These are phyloP conservation scores for Holcopasites calliopsidis DNA, from an alignment of 1,140 invertebrate species.

Conservation along the genomic window DNA sequence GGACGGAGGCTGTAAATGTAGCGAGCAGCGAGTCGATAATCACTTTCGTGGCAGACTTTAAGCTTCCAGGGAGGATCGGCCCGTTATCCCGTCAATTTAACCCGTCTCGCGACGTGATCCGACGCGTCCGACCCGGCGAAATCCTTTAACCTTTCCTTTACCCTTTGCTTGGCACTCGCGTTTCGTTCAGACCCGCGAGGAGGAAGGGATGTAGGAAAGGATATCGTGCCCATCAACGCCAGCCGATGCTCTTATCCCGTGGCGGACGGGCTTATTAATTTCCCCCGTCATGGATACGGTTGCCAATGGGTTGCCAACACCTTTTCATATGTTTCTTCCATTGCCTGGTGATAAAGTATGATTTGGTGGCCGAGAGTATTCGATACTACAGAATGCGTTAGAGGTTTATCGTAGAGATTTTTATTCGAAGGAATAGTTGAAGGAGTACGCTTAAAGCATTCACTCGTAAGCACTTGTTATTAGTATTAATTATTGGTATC, in stretches of 20 bases:
- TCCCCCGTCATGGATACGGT: not conserved
- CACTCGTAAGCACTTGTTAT: too few relatives aligned
- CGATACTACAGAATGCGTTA: too few relatives aligned
- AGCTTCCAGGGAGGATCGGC: constrained; percentile 60
- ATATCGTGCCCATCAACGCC: constrained; percentile 32
- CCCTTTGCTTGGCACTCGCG: not conserved
- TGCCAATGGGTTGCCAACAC: not conserved
- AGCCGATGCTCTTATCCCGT: constrained; percentile 32
- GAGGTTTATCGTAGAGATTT: too few relatives aligned
- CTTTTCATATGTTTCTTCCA: too few relatives aligned
- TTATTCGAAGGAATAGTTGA: too few relatives aligned
- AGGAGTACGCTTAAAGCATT: too few relatives aligned
- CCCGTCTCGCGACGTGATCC: constrained; percentile 53
- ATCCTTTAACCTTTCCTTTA: constrained; percentile 8
- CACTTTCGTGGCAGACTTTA: constrained; percentile 62
- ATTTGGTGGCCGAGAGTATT: too few relatives aligned
- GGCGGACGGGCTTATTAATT: constrained; percentile 32
- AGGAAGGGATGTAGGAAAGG: constrained; percentile 9
- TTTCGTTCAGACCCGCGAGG: not conserved
- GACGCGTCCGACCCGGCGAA: constrained; percentile 20
- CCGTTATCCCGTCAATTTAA: constrained; percentile 63
- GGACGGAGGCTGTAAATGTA: not conserved
- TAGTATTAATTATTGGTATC: too few relatives aligned
- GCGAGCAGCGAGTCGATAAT: constrained; percentile 50
- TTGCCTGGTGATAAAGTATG: too few relatives aligned